Base-by-base conservation (phyloP, 2,888 invertebrate species). In the Blastobasis lacticolella region DNA sequence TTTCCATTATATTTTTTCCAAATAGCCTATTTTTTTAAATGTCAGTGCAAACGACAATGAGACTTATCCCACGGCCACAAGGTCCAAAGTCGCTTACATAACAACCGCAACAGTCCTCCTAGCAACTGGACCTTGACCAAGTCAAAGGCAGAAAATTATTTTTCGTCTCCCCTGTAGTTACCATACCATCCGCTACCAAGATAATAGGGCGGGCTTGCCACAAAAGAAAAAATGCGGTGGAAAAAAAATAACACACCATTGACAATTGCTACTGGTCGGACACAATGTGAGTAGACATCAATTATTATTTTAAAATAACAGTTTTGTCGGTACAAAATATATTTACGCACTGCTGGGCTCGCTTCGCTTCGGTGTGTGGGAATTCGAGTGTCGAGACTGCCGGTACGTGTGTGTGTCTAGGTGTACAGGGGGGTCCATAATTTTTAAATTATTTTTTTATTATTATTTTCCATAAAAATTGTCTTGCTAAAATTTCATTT, bases 241-340 rank as follows among this genome's bases (percentile, higher is more conserved):
- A 23, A 23, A 23, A n/a, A 76, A 73, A 69, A 66, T 42, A 55
- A 64, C 41, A 60, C 46, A 53, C 72, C 74, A 79, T 77, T 80
- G 81, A 80, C 81, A 80, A 81, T 78, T 63, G 70, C 62, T 64
- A 65, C 63, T 69, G 63, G 67, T 72, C 70, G 59, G 63, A 58
- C 63, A 68, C 73, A 76, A 73, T 75, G 73, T 63, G 69, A 70
- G 67, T 71, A 74, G 69, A 75, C 82, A 82, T 81, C 81, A 83
- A 81, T 86, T 86, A 86, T 85, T 83, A 82, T 85, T 86, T 79
- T 80, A 82, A 85, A 88, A 87, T 86, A 87, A 86, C 87, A 88
- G 87, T 88, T 88, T 87, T 86, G 87, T 87, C 68, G 70, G 76
- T 73, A 87, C 87, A 86, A 85, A 85, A 85, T 86, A 81, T 83